Evolutionary conservation across 2,797 vertebrate species (phyloP).

Genomic region (Scolopax rusticola): DNA sequence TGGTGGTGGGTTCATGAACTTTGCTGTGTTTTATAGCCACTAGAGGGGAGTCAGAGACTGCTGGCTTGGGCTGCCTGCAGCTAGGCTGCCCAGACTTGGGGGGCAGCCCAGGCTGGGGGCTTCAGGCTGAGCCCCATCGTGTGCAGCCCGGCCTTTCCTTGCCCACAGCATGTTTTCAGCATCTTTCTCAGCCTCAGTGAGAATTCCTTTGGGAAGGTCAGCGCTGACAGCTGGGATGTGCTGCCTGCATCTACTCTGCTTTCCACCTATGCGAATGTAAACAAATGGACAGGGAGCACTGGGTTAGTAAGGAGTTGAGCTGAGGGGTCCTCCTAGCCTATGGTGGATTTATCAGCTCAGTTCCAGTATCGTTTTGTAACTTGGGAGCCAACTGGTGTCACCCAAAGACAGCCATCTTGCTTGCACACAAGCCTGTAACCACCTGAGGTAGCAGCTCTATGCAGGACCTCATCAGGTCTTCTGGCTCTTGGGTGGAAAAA

Average conservation of each 20-base stretch:
- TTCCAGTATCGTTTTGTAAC: background rate
- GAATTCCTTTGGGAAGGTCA: background rate
- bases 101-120: background rate
- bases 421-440: background rate
- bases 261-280: background rate
- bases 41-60: conserved; percentile 73
- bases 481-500: background rate
- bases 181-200: background rate
- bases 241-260: background rate
- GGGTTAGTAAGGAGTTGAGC: no score
- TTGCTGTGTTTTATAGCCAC: conserved; percentile 68
- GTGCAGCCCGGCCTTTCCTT: background rate
- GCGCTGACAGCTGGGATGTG: background rate
- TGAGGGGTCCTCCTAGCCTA: background rate
- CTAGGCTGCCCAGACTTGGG: background rate
- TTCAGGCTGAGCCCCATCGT: background rate
- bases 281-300: rapidly evolving
- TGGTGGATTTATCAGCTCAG: background rate
- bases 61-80: conserved; percentile 20
- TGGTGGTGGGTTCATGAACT: conserved; percentile 48
- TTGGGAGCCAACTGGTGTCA: background rate
- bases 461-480: background rate
- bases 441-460: background rate
- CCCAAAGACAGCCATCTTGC: background rate
- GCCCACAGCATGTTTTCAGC: background rate